These are phyloP conservation scores for Acanthosepion lycidas DNA, from an alignment of 2,888 invertebrate genomes.

Conservation along the genomic window DNA sequence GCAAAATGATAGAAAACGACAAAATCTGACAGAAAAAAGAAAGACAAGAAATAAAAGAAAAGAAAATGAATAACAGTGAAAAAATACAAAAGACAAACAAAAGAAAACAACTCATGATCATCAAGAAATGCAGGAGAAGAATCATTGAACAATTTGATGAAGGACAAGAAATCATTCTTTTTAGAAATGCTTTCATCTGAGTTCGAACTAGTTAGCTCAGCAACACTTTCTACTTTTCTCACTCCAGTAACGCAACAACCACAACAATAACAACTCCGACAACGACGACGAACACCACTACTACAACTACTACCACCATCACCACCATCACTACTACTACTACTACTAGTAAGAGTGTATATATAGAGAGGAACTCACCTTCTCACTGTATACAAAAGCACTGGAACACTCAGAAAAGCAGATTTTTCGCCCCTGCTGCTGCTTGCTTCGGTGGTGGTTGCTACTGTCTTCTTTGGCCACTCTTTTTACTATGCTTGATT, in stretches of 20 bases:
- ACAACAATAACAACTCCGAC: background rate
- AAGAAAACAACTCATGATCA: background rate
- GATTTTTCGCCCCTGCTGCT: slow-evolving; percentile 33
- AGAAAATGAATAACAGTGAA: background rate
- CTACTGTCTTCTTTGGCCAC: slow-evolving; percentile 33
- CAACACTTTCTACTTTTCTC: background rate
- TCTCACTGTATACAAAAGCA: slow-evolving; percentile 13
- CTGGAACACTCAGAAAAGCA: background rate
- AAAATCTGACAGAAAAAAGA: no score
- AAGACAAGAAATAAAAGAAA: background rate
- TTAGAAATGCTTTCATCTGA: background rate
- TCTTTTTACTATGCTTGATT: background rate
- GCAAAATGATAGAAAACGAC: no score
- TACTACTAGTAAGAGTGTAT: background rate
- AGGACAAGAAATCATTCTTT: background rate
- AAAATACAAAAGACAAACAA: background rate
- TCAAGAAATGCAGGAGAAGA: background rate
- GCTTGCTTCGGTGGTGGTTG: background rate
- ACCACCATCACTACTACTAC: background rate
- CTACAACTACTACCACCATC: background rate
- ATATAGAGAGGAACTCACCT: slow-evolving; percentile 33
- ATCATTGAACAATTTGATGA: background rate
- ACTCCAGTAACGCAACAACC: background rate
- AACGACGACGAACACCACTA: background rate
- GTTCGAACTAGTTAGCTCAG: background rate